Evolutionary conservation across 2,113 vertebrate genomes (phyloP).

Genomic region (Gracilinanus agilis): DNA sequence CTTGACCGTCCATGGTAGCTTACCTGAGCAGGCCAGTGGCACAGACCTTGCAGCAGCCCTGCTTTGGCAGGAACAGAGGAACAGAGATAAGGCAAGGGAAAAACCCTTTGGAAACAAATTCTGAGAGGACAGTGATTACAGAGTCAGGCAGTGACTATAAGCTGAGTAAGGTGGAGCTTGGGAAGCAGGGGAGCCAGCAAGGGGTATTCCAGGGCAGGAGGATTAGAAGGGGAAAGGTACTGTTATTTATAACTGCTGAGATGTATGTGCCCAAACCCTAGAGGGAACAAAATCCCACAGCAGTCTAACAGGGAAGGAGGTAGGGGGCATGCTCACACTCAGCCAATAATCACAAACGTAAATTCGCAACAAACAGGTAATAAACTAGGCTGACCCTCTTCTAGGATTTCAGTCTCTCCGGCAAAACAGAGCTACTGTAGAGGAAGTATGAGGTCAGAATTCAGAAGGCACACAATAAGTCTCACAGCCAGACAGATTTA

Average conservation of each 20-base stretch:
- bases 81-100: neutral
- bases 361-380: slow-evolving; percentile 58
- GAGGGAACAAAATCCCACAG: slow-evolving; percentile 46
- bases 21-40: neutral
- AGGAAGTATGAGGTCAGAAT: slow-evolving; percentile 48
- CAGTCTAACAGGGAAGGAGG: slow-evolving; percentile 31
- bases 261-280: neutral
- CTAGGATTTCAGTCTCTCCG: slow-evolving; percentile 48
- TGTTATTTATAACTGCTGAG: slow-evolving; percentile 39
- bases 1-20: neutral
- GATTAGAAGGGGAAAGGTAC: neutral
- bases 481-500: slow-evolving; percentile 1
- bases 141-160: neutral
- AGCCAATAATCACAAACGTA: slow-evolving; percentile 59
- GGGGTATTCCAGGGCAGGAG: slow-evolving; percentile 3
- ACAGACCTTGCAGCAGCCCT: neutral
- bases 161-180: neutral
- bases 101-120: neutral
- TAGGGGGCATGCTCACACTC: slow-evolving; percentile 31
- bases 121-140: neutral
- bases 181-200: neutral
- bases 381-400: slow-evolving; percentile 39
- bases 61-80: neutral
- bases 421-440: slow-evolving; percentile 37
- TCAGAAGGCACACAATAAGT: slow-evolving; percentile 28